Evolutionary conservation across 2,888 invertebrate species (phyloP).

Genomic region (Zaprionus bogoriensis): DNA sequence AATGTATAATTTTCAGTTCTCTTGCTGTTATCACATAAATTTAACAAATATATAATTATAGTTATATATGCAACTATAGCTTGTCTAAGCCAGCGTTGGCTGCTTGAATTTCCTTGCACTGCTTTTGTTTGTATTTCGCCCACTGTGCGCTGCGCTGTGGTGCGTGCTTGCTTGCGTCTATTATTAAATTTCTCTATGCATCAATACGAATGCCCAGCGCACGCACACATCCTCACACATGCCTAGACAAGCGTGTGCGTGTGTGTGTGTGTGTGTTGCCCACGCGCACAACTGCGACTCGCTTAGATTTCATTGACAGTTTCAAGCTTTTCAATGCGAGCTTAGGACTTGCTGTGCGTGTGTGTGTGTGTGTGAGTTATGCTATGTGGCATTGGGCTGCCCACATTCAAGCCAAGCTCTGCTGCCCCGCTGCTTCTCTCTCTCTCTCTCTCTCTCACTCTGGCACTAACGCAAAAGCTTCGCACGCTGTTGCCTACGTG

Average conservation of each 20-base stretch:
- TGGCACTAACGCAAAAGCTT: conserved; percentile 14
- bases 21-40: too few species aligned
- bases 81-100: not conserved
- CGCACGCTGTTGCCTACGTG: conserved; percentile 63
- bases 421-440: conserved; percentile 31
- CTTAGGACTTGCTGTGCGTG: conserved; percentile 39
- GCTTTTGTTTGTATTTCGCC: not conserved
- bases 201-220: conserved; percentile 21
- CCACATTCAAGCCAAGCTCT: conserved; percentile 65
- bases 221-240: conserved; percentile 26
- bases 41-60: not conserved
- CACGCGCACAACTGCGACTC: conserved; percentile 32
- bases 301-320: conserved; percentile 62
- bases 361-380: conserved; percentile 15
- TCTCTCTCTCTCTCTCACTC: too few species aligned
- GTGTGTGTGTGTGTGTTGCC: conserved; percentile 26
- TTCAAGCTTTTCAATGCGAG: conserved; percentile 36
- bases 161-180: conserved; percentile 42
- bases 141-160: conserved; percentile 38
- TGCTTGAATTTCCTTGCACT: conserved; percentile 2
- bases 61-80: not conserved
- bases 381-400: conserved; percentile 62
- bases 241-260: not conserved
- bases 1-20: too few species aligned
- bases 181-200: conserved; percentile 70